A percentile compares a stretch with the other conserved stretches of the same genome.
Evolutionary conservation across 2,113 vertebrate species (phyloP).

Genomic region (Plotosus lineatus): DNA sequence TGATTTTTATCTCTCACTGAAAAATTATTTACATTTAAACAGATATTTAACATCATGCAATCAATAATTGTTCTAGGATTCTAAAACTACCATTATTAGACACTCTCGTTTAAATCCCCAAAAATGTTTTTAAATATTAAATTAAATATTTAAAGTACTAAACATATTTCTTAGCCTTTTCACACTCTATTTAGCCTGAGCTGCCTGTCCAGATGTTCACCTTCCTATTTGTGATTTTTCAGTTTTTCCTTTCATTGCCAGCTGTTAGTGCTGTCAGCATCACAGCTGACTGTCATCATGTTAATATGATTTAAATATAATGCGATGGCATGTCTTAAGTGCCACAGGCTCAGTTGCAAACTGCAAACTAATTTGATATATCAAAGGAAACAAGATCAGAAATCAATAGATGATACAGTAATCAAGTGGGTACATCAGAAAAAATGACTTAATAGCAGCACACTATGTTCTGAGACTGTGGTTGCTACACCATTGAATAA

Average conservation of each 20-base stretch:
- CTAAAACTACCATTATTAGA: constrained; percentile 5
- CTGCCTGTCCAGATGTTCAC: background rate
- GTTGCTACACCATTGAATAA: background rate
- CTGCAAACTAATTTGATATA: background rate
- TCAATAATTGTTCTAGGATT: constrained; percentile 18
- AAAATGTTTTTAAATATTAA: no score
- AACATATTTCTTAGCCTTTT: background rate
- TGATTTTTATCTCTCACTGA: constrained; percentile 40
- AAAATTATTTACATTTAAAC: constrained; percentile 46
- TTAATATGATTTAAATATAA: background rate
- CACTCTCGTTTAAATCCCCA: background rate
- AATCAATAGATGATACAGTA: background rate
- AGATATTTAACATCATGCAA: constrained; percentile 19
- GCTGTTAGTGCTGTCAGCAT: background rate
- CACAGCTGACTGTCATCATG: background rate
- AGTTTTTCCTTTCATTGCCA: background rate
- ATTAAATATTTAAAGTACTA: background rate
- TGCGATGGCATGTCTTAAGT: background rate
- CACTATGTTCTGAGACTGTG: background rate
- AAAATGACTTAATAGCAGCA: background rate
- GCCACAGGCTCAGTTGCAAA: background rate
- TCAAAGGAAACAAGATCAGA: background rate
- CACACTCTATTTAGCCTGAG: background rate
- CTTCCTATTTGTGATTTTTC: background rate
- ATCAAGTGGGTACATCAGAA: background rate